Evolutionary conservation across 2,888 invertebrate genomes (phyloP).

Genomic region (Endomychus coccineus): DNA sequence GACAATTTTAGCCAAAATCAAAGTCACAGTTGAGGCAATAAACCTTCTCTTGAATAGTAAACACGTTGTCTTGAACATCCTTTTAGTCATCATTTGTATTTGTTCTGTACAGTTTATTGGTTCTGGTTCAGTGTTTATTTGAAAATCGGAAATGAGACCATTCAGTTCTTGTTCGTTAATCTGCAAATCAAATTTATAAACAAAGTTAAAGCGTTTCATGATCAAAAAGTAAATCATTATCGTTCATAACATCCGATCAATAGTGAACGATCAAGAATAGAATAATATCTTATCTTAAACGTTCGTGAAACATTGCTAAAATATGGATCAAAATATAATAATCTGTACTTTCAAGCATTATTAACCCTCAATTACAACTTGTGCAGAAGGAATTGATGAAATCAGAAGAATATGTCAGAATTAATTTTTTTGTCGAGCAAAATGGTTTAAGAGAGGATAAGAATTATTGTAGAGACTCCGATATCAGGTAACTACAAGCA

Average conservation of each 20-base stretch:
- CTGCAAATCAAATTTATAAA: constrained; percentile 13
- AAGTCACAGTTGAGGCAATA: constrained; percentile 17
- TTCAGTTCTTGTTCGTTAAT: constrained; percentile 9
- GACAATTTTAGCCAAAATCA: constrained; percentile 24
- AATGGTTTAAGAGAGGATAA: no score
- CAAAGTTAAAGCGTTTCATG: constrained; percentile 16
- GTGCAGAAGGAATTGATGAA: no score
- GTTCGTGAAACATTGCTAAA: no score
- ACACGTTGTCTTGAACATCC: constrained; percentile 19
- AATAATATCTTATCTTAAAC: no score
- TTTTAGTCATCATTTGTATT: constrained; percentile 10
- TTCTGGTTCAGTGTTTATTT: constrained; percentile 11
- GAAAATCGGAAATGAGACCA: constrained; percentile 12
- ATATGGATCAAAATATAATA: no score
- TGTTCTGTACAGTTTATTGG: constrained; percentile 12
- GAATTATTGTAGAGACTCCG: no score
- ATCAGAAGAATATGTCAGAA: no score
- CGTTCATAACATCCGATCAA: constrained; percentile 25
- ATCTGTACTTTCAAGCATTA: no score
- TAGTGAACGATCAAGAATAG: no score
- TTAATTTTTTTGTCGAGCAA: no score
- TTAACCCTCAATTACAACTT: no score
- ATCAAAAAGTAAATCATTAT: constrained; percentile 24
- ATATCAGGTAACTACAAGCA: no score
- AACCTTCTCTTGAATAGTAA: constrained; percentile 25